Evolutionary conservation across 2,113 vertebrate genomes (phyloP), one percentile per base, ranked within the genome.

Genomic region (Dasypus novemcinctus): DNA sequence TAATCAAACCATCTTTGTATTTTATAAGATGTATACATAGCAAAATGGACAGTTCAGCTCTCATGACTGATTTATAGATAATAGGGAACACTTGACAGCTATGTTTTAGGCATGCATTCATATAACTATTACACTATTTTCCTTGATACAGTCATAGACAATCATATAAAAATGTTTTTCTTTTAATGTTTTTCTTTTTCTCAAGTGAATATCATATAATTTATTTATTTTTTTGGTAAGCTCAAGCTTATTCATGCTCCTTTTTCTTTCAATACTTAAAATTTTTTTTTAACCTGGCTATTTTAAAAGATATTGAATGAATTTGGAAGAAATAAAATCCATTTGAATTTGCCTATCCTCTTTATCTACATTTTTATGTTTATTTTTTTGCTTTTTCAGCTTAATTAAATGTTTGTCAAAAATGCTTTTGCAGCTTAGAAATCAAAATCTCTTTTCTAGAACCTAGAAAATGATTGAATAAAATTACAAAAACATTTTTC

Each of bases 361-460:
- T 86, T 64, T 93, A 46, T 25, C 31, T 57, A 41, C 20, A 87
- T 78, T 79, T 92, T 61, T 68, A 87, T 41, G 1, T 76, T 69
- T 83, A 41, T 88, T 85, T 0, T 89, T 41, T 57, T 94, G 69
- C 13, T 63, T 96, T 97, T 80, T 96, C 80, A 79, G 46, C 46
- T 97, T 97, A 97, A 97, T 95, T 95, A 68, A 90, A 90, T 84
- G 95, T 97, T 95, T 38, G 54, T 87, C 21, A 71, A 63, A 95
- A 96, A 23, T 43, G 1, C 4, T 92, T 96, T 97, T 96, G 71
- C 29, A 97, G 38, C 36, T 43, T 85, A 95, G 72, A 85, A 83
- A 93, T 78, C 43, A 21, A 66, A 94, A 31, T 96, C 2, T 92
- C 92, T 97, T 95, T 76, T 91, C 23, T 36, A 95, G 75, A 71